Conservation (phyloP, 23 tunicate genomes). For the Halocynthia aurantium region DNA sequence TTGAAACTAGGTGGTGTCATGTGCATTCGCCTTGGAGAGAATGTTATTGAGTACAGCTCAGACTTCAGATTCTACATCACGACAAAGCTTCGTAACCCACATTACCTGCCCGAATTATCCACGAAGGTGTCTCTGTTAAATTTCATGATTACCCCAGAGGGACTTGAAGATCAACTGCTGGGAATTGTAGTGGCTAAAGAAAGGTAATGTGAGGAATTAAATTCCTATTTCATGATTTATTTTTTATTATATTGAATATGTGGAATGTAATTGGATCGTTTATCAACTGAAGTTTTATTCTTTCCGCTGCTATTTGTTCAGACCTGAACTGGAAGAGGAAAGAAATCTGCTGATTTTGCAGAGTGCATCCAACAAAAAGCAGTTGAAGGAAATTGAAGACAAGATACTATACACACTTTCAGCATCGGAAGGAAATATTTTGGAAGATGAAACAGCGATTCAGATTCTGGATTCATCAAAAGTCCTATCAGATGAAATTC, state of each 20-base stretch:
- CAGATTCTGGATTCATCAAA: constrained; percentile 90
- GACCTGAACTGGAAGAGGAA: constrained; percentile 99
- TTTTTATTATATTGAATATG: neutral
- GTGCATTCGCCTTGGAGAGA: constrained; percentile 93
- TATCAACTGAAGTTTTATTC: too few relatives aligned
- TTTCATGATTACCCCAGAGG: constrained; percentile 99
- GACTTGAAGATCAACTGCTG: constrained; percentile 94
- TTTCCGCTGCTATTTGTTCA: constrained; percentile 10
- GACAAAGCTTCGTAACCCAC: constrained; percentile 97
- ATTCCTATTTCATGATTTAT: neutral
- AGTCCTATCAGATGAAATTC: constrained; percentile 91
- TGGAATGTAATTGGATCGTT: too few relatives aligned
- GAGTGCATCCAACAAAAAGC: constrained; percentile 93
- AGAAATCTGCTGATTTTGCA: constrained; percentile 89
- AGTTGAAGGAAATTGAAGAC: constrained; percentile 97
- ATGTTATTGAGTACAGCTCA: constrained; percentile 87
- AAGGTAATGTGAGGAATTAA: constrained; percentile 36
- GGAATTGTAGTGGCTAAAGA: constrained; percentile 99
- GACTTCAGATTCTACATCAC: constrained; percentile 99
- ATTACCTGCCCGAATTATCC: constrained; percentile 93
- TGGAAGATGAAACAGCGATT: constrained; percentile 97
- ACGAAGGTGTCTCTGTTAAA: constrained; percentile 99
- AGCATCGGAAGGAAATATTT: constrained; percentile 97
- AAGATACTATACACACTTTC: constrained; percentile 94
- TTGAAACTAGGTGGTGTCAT: constrained; percentile 56